Percentiles rank a stretch among this genome's conserved stretches.
Evolutionary conservation across 2,113 vertebrate genomes (phyloP).

Genomic region (Onychostoma macrolepis): DNA sequence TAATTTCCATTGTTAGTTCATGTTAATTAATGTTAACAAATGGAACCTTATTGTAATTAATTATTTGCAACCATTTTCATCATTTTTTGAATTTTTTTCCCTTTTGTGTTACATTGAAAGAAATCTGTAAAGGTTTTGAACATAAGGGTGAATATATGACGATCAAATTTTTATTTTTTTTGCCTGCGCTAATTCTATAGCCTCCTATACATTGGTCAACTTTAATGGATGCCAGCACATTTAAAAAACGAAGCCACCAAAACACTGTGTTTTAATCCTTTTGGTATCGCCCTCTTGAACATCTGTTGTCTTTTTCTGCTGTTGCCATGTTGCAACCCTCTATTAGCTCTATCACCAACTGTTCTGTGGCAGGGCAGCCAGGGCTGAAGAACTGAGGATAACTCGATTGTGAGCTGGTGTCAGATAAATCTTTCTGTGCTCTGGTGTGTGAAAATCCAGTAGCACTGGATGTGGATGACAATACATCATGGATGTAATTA

Average conservation of each 20-base stretch:
- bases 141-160: neutral
- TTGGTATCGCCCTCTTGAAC: conserved; percentile 10
- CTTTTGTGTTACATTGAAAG: neutral
- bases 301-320: conserved; percentile 48
- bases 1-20: neutral
- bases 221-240: neutral
- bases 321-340: conserved; percentile 52
- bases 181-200: neutral
- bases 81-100: neutral
- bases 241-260: neutral
- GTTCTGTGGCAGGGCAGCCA: conserved; percentile 50
- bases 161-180: neutral
- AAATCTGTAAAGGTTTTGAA: neutral
- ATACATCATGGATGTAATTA: conserved; percentile 29
- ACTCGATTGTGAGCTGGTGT: conserved; percentile 41
- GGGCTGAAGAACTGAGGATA: conserved; percentile 43
- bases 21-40: too few relatives aligned
- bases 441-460: neutral
- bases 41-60: too few relatives aligned
- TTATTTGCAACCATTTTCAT: too few relatives aligned
- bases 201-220: neutral
- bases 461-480: neutral
- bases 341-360: conserved; percentile 55
- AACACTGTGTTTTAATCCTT: neutral
- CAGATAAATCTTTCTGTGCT: conserved; percentile 22